These are phyloP conservation scores for Apus apus DNA, from an alignment of 2,113 vertebrate species.

Conservation along the genomic window DNA sequence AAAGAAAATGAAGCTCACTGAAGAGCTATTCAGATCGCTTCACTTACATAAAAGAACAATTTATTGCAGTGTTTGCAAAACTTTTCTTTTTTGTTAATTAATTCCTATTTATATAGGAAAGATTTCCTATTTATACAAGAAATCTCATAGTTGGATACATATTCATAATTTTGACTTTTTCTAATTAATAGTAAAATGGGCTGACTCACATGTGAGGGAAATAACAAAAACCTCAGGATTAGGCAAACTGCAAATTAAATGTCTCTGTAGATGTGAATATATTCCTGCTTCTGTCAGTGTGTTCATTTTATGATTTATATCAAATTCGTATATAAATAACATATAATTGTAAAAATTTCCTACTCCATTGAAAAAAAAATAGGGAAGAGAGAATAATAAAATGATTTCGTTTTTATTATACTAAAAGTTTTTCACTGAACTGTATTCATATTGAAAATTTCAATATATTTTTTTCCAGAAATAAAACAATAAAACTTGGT, in stretches of 20 bases:
- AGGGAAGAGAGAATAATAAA: not conserved
- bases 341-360: not conserved
- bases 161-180: not conserved
- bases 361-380: not conserved
- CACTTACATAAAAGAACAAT: not conserved
- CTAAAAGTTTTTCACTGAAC: not conserved
- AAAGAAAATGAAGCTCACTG: not conserved
- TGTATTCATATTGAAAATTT: slow-evolving; percentile 13
- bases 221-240: not conserved
- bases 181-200: not conserved
- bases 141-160: not conserved
- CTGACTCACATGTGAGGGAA: not conserved
- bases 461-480: slow-evolving; percentile 32
- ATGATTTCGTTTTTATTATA: not conserved
- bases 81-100: not conserved
- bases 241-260: not conserved
- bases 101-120: not conserved
- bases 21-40: not conserved
- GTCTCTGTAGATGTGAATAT: not conserved
- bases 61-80: not conserved
- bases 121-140: not conserved
- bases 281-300: not conserved
- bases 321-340: not conserved
- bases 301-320: not conserved
- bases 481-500: slow-evolving; percentile 40